Conservation (phyloP, 1,140 invertebrate species). For the Pseudomyrmex cubaensis region DNA sequence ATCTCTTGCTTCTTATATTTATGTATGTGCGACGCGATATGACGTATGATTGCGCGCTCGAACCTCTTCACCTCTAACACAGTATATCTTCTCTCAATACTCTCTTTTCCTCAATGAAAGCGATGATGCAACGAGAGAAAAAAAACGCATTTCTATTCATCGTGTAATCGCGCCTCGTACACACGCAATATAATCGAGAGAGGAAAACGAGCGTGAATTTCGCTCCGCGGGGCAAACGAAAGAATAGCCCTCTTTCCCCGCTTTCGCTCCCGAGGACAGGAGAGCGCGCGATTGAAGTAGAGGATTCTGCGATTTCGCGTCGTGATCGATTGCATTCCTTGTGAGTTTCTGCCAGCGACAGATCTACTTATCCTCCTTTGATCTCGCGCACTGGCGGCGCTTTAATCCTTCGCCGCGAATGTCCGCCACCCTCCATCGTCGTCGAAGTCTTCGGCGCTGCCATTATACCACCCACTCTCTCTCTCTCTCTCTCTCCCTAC, state of each 20-base stretch:
- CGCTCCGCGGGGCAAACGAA: neutral
- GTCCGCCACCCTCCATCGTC: neutral
- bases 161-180: too few species aligned
- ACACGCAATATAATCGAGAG: neutral
- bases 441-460: neutral
- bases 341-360: conserved; percentile 28
- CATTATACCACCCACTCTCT: neutral
- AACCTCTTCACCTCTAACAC: neutral
- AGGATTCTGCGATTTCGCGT: conserved; percentile 20
- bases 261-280: neutral
- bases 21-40: neutral
- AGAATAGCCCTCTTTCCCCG: neutral
- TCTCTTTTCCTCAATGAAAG: too few species aligned
- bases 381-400: neutral
- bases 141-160: too few species aligned
- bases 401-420: conserved; percentile 42
- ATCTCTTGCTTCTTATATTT: neutral
- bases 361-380: conserved; percentile 46
- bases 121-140: too few species aligned
- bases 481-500: neutral
- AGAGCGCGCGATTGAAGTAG: neutral
- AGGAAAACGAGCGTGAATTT: neutral
- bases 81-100: too few species aligned
- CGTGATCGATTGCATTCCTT: conserved; percentile 24
- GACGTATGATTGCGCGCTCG: neutral